Conservation (phyloP, 2,888 invertebrate species). For the Escarpia spicata region DNA sequence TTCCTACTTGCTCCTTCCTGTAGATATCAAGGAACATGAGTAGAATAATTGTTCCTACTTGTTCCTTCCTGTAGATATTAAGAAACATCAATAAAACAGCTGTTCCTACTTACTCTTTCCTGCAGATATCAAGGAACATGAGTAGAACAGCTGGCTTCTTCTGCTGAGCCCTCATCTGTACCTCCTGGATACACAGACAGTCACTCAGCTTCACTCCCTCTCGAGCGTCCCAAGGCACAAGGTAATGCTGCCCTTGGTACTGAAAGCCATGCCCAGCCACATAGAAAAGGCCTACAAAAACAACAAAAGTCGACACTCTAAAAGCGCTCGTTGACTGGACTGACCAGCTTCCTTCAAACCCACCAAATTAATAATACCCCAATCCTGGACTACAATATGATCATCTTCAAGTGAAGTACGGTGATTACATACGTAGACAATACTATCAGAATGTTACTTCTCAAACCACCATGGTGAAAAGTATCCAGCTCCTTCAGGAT, state of each 20-base stretch:
- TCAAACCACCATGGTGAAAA: too few species aligned
- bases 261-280: conserved; percentile 36
- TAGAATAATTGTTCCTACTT: background rate
- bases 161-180: conserved; percentile 27
- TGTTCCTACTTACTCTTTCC: conserved; percentile 29
- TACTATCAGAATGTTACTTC: too few species aligned
- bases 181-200: conserved; percentile 35
- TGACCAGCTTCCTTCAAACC: too few species aligned
- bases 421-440: too few species aligned
- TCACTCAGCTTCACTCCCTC: conserved; percentile 27
- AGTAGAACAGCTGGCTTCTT: conserved; percentile 31
- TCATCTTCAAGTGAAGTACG: background rate
- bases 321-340: background rate
- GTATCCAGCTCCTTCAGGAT: too few species aligned
- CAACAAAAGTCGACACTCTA: background rate
- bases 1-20: conserved; percentile 2
- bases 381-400: background rate
- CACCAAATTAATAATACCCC: background rate
- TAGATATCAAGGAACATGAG: conserved; percentile 13
- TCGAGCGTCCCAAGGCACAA: conserved; percentile 35
- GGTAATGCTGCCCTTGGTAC: conserved; percentile 28
- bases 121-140: conserved; percentile 35
- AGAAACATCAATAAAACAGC: background rate
- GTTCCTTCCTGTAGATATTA: background rate
- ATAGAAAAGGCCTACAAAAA: conserved; percentile 30